Evolutionary conservation across 2,888 invertebrate genomes (phyloP).

Genomic region (Chrysolina haemoptera): DNA sequence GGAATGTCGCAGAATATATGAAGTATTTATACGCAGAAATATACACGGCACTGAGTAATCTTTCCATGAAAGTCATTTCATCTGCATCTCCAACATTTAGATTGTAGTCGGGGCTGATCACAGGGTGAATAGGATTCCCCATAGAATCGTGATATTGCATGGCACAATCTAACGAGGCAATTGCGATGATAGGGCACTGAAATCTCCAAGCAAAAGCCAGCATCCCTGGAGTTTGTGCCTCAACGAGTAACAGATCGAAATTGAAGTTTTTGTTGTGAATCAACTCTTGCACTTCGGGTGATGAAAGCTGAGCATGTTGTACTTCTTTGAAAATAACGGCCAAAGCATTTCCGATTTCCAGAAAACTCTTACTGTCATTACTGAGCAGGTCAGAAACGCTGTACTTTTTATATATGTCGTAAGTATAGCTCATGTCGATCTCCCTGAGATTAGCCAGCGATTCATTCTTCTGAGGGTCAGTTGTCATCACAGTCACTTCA

Average conservation of each 20-base stretch:
- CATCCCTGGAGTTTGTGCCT: slow-evolving; percentile 58
- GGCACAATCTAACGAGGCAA: slow-evolving; percentile 62
- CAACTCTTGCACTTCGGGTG: slow-evolving; percentile 59
- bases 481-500: slow-evolving; percentile 69
- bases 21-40: slow-evolving; percentile 28
- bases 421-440: slow-evolving; percentile 66
- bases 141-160: slow-evolving; percentile 58
- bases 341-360: slow-evolving; percentile 44
- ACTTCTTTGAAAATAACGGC: slow-evolving; percentile 44
- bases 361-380: slow-evolving; percentile 47
- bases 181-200: slow-evolving; percentile 63
- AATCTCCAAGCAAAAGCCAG: slow-evolving; percentile 62
- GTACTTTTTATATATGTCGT: slow-evolving; percentile 54
- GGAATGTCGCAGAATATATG: slow-evolving; percentile 34
- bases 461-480: slow-evolving; percentile 66
- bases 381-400: slow-evolving; percentile 42
- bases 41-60: slow-evolving; percentile 54
- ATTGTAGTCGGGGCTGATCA: slow-evolving; percentile 62
- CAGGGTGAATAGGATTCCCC: slow-evolving; percentile 63
- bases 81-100: slow-evolving; percentile 52
- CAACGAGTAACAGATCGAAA: slow-evolving; percentile 64
- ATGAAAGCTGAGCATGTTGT: slow-evolving; percentile 49
- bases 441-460: slow-evolving; percentile 66
- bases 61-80: slow-evolving; percentile 58
- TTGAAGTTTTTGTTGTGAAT: slow-evolving; percentile 58